These are phyloP conservation scores for Acanthochromis polyacanthus DNA, from an alignment of 2,113 vertebrate species.

Conservation along the genomic window DNA sequence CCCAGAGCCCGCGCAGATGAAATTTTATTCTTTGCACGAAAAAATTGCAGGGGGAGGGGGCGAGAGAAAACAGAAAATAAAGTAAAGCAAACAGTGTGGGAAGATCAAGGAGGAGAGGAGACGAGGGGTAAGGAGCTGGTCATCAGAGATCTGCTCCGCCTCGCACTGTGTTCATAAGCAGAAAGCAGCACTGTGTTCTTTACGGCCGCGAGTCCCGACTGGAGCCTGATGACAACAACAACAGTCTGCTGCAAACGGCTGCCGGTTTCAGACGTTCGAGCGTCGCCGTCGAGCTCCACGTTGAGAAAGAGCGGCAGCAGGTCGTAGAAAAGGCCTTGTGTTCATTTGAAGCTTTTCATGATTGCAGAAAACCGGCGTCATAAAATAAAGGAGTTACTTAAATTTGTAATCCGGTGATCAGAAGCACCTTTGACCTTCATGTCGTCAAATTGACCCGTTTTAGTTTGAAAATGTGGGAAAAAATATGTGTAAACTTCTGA, in stretches of 20 bases:
- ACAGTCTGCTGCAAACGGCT: slow-evolving; percentile 37
- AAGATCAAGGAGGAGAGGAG: slow-evolving; percentile 78
- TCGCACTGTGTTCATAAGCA: slow-evolving; percentile 69
- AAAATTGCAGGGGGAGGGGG: slow-evolving; percentile 70
- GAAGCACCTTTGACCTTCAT: too few relatives aligned
- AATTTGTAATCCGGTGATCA: too few relatives aligned
- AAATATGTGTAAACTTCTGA: too few relatives aligned
- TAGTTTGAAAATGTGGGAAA: too few relatives aligned
- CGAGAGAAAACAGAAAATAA: slow-evolving; percentile 79
- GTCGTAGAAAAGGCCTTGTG: neutral
- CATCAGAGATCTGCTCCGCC: slow-evolving; percentile 69
- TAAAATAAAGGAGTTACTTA: neutral
- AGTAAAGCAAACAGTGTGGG: slow-evolving; percentile 84
- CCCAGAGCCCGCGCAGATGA: slow-evolving; percentile 80
- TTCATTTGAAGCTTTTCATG: neutral
- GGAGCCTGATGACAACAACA: slow-evolving; percentile 52
- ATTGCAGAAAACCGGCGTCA: neutral
- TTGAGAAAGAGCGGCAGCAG: neutral
- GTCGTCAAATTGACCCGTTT: too few relatives aligned
- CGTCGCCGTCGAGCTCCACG: neutral
- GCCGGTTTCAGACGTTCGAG: slow-evolving; percentile 3
- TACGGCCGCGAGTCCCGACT: slow-evolving; percentile 40
- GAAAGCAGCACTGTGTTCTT: slow-evolving; percentile 69
- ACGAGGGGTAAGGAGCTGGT: slow-evolving; percentile 73
- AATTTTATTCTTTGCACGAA: slow-evolving; percentile 83